Percentiles rank a stretch among this genome's conserved stretches.
These are phyloP conservation scores for Corythornis leucogaster DNA, from an alignment of 2,797 vertebrate genomes.

Conservation along the genomic window DNA sequence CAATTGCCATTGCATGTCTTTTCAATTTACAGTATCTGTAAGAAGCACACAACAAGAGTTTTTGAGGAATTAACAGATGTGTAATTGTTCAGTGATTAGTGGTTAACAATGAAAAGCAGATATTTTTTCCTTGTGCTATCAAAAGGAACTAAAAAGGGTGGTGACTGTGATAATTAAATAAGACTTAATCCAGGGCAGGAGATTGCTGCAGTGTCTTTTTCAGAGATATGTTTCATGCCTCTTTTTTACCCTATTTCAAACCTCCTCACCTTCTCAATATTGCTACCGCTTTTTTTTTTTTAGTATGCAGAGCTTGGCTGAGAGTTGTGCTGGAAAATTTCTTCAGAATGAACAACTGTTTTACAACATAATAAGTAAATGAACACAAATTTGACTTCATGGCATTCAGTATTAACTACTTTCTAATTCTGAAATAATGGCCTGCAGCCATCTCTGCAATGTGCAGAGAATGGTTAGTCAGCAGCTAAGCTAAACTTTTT, in stretches of 20 bases:
- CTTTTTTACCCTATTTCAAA: background rate
- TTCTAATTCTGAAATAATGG: slow-evolving; percentile 59
- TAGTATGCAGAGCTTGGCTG: background rate
- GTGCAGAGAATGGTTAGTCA: slow-evolving; percentile 60
- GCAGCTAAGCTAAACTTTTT: slow-evolving; percentile 53
- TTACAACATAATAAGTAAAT: slow-evolving; percentile 43
- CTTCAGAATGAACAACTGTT: slow-evolving; percentile 20
- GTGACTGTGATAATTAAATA: slow-evolving; percentile 30
- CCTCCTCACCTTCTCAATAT: background rate
- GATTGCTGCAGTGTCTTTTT: background rate
- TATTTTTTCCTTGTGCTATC: slow-evolving; percentile 1
- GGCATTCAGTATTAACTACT: slow-evolving; percentile 57
- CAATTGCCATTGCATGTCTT: background rate
- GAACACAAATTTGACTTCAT: slow-evolving; percentile 51
- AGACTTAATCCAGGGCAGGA: background rate
- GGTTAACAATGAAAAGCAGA: slow-evolving; percentile 51
- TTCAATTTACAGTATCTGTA: background rate
- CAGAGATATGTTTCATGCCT: background rate
- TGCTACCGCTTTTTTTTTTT: background rate
- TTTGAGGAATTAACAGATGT: slow-evolving; percentile 16
- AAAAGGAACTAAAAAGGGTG: slow-evolving; percentile 5
- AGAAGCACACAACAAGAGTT: background rate
- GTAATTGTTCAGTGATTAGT: slow-evolving; percentile 43
- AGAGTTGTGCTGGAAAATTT: slow-evolving; percentile 28
- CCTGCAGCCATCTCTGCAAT: slow-evolving; percentile 51